phyloP scores from a whole-genome alignment of 2,797 vertebrate genomes.

The Chromis chromis region DNA sequence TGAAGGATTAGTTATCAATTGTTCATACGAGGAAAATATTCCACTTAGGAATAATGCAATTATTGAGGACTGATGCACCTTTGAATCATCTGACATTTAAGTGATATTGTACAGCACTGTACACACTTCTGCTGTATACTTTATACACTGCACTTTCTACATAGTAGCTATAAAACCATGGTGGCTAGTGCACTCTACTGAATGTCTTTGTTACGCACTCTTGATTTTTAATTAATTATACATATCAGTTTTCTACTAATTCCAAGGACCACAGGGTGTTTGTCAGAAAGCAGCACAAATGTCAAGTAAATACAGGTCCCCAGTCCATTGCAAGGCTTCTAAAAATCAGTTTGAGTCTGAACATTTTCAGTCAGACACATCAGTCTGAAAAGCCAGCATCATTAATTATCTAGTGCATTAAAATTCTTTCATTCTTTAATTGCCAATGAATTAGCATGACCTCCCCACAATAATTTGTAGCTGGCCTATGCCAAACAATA shows the following conservation, averaged over 20 bases:
- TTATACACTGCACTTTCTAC: background rate
- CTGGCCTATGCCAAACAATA: slow-evolving; percentile 35
- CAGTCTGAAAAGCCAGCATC: background rate
- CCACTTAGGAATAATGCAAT: no score
- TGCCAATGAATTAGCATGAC: slow-evolving; percentile 31
- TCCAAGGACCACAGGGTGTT: background rate
- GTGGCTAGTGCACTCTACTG: background rate
- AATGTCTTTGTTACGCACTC: background rate
- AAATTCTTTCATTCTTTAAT: slow-evolving; percentile 30
- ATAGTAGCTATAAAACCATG: background rate
- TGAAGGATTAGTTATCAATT: no score
- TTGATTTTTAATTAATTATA: slow-evolving; percentile 1
- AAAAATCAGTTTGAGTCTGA: background rate
- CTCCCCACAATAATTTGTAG: slow-evolving; percentile 39
- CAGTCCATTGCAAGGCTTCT: background rate
- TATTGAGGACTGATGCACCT: no score
- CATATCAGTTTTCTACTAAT: background rate
- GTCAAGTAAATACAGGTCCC: background rate
- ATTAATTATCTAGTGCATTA: background rate
- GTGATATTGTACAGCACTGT: no score
- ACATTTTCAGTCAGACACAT: background rate
- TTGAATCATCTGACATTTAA: no score
- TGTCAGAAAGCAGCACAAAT: background rate
- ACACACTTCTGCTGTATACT: no score
- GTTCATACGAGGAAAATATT: no score